A percentile compares a stretch with the other conserved stretches of the same genome.
Conservation (phyloP, 2,797 vertebrate genomes). For the Tadarida brasiliensis region DNA sequence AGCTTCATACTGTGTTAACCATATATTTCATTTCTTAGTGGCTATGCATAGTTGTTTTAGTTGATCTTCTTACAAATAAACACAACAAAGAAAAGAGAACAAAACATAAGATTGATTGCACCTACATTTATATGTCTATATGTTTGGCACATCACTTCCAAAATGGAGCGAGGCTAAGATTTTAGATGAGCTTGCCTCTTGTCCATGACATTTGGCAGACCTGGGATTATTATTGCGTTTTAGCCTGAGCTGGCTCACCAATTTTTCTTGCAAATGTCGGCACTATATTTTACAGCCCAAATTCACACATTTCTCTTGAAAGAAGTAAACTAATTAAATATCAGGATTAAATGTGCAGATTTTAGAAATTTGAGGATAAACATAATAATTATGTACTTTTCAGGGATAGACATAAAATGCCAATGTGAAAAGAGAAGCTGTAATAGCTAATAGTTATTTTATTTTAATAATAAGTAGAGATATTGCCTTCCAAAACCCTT, state of each 20-base stretch:
- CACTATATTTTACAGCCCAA: neutral
- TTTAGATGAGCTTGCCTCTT: neutral
- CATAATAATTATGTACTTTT: neutral
- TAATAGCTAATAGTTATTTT: constrained; percentile 17
- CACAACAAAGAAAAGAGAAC: neutral
- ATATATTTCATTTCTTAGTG: neutral
- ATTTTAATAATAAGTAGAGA: constrained; percentile 23
- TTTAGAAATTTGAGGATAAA: neutral
- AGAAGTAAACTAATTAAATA: constrained; percentile 28
- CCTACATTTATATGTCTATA: neutral
- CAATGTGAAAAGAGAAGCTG: constrained; percentile 40
- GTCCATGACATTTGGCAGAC: neutral
- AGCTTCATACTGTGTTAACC: neutral
- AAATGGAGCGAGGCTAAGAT: neutral
- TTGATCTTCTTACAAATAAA: constrained; percentile 23
- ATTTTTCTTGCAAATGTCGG: constrained; percentile 10
- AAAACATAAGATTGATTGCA: neutral
- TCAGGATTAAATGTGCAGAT: neutral
- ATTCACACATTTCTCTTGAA: neutral
- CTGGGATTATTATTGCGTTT: neutral
- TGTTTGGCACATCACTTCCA: neutral
- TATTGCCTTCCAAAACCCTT: neutral
- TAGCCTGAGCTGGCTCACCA: neutral
- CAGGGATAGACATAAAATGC: neutral
- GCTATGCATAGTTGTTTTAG: neutral